Conservation (phyloP, 2,797 vertebrate species). For the Mastacembelus armatus region DNA sequence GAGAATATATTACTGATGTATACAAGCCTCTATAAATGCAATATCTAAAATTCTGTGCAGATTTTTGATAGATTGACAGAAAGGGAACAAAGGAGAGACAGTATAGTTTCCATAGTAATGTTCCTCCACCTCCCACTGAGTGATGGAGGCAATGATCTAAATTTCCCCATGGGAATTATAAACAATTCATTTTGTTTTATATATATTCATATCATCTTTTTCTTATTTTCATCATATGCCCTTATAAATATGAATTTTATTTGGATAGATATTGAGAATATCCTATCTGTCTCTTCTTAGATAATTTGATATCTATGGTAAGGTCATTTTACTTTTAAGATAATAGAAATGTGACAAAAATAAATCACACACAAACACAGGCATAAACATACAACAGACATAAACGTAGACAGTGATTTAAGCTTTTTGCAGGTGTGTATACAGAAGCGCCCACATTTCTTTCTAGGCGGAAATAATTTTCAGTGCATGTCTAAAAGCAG, state of each 20-base stretch:
- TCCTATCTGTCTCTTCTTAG: no score
- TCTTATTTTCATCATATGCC: constrained; percentile 25
- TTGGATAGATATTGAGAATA: no score
- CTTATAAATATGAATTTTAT: constrained; percentile 34
- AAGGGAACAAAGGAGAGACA: constrained; percentile 11
- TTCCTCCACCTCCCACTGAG: constrained; percentile 32
- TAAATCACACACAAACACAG: no score
- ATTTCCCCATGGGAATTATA: constrained; percentile 39
- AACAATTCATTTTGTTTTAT: constrained; percentile 54
- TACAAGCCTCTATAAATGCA: background rate
- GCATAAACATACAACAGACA: no score
- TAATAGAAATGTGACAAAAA: no score
- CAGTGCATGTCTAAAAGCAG: background rate
- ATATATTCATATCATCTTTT: constrained; percentile 47
- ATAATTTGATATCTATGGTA: no score
- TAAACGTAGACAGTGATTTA: no score
- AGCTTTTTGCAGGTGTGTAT: no score
- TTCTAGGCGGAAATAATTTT: background rate
- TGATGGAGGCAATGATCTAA: constrained; percentile 48
- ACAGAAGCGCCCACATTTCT: background rate
- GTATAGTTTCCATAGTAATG: constrained; percentile 30
- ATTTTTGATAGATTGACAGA: constrained; percentile 20
- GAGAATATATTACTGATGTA: constrained; percentile 17
- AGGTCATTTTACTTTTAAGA: no score
- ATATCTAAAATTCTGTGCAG: background rate